These are phyloP conservation scores for Catamblyrhynchus diadema DNA, from an alignment of 2,797 vertebrate genomes.

Conservation along the genomic window DNA sequence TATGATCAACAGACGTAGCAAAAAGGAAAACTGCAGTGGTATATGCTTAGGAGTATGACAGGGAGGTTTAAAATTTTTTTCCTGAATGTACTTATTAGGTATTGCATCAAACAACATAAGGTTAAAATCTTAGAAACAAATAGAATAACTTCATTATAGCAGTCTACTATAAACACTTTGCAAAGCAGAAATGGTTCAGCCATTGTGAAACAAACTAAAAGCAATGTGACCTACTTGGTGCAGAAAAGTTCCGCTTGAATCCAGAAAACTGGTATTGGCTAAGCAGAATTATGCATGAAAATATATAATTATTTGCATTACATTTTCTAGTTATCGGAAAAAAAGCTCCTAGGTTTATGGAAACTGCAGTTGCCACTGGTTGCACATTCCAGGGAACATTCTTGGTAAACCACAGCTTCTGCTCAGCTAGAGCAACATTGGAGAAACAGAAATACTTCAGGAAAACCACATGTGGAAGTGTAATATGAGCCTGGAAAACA, in stretches of 20 bases:
- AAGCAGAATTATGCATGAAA: not conserved
- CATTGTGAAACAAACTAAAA: not conserved
- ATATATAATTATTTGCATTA: not conserved
- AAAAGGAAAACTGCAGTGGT: not conserved
- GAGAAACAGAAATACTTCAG: not conserved
- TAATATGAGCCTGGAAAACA: not conserved
- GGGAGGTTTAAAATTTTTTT: fast-evolving
- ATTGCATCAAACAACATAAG: not conserved
- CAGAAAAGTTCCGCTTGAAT: not conserved
- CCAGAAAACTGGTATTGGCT: not conserved
- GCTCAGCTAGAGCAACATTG: fast-evolving
- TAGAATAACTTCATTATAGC: not conserved
- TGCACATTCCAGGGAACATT: not conserved
- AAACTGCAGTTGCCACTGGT: not conserved
- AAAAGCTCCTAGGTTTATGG: not conserved
- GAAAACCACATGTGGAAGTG: not conserved
- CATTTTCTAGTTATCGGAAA: not conserved
- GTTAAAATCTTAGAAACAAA: not conserved
- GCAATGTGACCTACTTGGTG: not conserved
- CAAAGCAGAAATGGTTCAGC: not conserved
- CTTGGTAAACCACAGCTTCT: not conserved
- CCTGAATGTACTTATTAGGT: not conserved
- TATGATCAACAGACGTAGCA: not conserved
- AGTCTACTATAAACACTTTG: not conserved
- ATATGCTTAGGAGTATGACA: not conserved